Evolutionary conservation across 1,140 invertebrate species (phyloP), one percentile per base, ranked within the genome.

Genomic region (Procambarus clarkii): DNA sequence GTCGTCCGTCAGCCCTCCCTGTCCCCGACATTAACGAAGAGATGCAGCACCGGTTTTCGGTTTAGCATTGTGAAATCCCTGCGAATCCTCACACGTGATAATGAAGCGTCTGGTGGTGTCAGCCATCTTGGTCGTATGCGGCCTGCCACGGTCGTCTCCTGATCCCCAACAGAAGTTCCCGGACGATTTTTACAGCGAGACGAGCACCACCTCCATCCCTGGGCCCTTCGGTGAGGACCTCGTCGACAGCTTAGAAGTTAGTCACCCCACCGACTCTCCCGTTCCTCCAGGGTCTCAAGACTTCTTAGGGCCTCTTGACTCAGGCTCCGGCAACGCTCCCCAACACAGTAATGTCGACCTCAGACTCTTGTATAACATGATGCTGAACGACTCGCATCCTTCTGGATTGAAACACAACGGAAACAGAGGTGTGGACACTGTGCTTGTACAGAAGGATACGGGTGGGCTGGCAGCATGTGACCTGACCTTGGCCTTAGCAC

Each of bases 121-220:
- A 8, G 15, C 77, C 24, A 21, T 79, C 50, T 9, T 85, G 2
- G 50, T 69, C 76, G 18, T 87, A 15, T 24, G 45, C 24, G 34
- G 21, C 48, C 76, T 87, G 21, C 18, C 85, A 5, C 50, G 4
- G 18, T n/a, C 85, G 8, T 50, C 54, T 15, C 74, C 85, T 9
- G 76, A 58, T 0, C 85, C 85, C 34, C 85, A 87, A 46, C 85
- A 87, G 76, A 87, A 79, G 69, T 87, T 87, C 76, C 85, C 85
- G 8, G 85, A 87, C 15, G 85, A 87, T 34, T 87, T 87, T 76
- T 87, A 87, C 76, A 44, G 76, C 54, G 76, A 45, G 0, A 18
- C 24, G 45, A 46, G 45, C 81, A 45, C 60, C 58, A 34, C 44
- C 7, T 0, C 21, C 2, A 34, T 5, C 34, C 24, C 69, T 74